These are phyloP conservation scores for Drosophila nikananu DNA, from an alignment of 1,140 invertebrate species.

Conservation along the genomic window DNA sequence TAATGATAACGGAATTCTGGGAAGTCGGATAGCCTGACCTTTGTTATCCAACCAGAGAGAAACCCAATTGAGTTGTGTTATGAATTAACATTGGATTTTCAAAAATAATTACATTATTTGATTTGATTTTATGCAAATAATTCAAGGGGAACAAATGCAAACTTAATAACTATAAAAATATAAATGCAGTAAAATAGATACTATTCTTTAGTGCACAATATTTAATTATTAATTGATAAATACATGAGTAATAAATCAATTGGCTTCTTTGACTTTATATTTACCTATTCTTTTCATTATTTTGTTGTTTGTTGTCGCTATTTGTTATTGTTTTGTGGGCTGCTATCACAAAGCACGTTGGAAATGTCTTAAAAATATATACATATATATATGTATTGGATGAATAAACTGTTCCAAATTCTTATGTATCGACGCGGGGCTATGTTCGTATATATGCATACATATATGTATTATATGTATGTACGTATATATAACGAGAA, in stretches of 20 bases:
- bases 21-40: constrained; percentile 13
- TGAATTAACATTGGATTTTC: background rate
- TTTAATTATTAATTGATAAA: background rate
- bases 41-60: constrained; percentile 14
- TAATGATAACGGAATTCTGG: constrained; percentile 21
- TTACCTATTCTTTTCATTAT: constrained; percentile 28
- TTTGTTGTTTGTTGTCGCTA: constrained; percentile 37
- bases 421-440: constrained; percentile 24
- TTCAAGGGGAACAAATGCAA: background rate
- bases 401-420: constrained; percentile 52
- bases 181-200: background rate
- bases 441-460: constrained; percentile 30
- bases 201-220: background rate
- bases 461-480: constrained; percentile 7
- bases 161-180: background rate
- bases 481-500: constrained; percentile 56
- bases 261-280: background rate
- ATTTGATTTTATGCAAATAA: background rate
- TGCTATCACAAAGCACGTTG: constrained; percentile 52
- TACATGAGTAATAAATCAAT: background rate
- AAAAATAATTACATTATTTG: background rate
- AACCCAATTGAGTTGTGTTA: constrained; percentile 4
- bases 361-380: constrained; percentile 44
- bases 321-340: constrained; percentile 21
- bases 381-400: constrained; percentile 41